Evolutionary conservation across 2,797 vertebrate species (phyloP).

Genomic region (Parauchenoglanis punctatus): DNA sequence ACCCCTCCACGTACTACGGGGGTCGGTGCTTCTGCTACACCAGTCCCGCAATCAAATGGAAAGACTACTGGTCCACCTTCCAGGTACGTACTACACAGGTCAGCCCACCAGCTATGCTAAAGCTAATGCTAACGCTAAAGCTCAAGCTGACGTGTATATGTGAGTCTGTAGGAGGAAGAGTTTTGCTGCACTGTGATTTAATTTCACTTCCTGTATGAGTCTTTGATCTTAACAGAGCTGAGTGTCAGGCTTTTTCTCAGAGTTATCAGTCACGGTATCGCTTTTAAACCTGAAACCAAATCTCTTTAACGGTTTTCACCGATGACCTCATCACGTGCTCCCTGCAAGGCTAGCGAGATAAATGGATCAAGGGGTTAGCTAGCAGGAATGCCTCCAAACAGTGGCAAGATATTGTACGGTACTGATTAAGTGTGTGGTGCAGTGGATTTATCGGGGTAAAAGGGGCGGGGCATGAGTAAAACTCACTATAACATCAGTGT

Average conservation of each 20-base stretch:
- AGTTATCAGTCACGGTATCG: not conserved
- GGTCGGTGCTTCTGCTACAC: conserved; percentile 65
- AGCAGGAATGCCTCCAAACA: not conserved
- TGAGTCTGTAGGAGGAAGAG: not conserved
- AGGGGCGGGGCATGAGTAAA: not conserved
- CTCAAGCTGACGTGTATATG: not conserved
- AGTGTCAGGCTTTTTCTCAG: not conserved
- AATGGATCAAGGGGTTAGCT: not conserved
- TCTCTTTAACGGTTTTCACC: not conserved
- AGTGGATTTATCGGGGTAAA: not conserved
- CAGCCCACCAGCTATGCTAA: not conserved
- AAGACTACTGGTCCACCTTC: conserved; percentile 64
- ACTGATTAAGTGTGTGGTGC: not conserved
- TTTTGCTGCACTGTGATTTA: not conserved
- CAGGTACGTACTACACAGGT: conserved; percentile 48
- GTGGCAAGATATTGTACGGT: not conserved
- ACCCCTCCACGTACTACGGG: conserved; percentile 46
- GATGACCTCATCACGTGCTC: not conserved
- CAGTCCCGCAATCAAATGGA: conserved; percentile 60
- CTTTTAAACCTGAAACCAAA: not conserved
- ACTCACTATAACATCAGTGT: not conserved
- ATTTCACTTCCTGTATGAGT: conserved; percentile 17
- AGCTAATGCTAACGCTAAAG: not conserved
- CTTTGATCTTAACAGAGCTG: not conserved
- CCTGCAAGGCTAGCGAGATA: not conserved